A percentile compares a stretch with the other conserved stretches of the same genome.
Evolutionary conservation across 2,113 vertebrate genomes (phyloP).

Genomic region (Oryzias melastigma): DNA sequence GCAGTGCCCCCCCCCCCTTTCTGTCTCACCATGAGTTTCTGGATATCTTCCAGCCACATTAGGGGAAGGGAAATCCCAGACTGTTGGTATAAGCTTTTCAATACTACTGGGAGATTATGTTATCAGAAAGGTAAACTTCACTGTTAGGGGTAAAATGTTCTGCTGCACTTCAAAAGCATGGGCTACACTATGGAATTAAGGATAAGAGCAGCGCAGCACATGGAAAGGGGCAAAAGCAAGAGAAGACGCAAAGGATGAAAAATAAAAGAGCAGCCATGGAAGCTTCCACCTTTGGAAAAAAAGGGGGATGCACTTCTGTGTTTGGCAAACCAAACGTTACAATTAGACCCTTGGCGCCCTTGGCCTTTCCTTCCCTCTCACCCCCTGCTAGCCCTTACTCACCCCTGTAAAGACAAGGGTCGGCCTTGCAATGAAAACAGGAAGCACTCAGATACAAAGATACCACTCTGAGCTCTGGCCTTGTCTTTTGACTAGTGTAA

Average conservation of each 20-base stretch:
- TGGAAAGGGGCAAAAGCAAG: conserved; percentile 38
- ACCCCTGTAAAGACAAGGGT: conserved; percentile 85
- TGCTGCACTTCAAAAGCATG: conserved; percentile 80
- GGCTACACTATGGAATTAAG: conserved; percentile 70
- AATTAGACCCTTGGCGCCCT: conserved; percentile 84
- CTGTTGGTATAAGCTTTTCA: conserved; percentile 88
- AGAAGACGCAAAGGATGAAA: background rate
- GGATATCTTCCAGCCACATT: conserved; percentile 84
- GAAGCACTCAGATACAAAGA: conserved; percentile 91
- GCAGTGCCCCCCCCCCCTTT: conserved; percentile 38
- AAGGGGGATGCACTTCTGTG: conserved; percentile 71
- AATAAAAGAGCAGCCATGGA: conserved; percentile 7
- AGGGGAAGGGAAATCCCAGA: conserved; percentile 88
- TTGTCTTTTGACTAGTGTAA: conserved; percentile 76
- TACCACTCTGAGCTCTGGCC: conserved; percentile 75
- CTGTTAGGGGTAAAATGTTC: conserved; percentile 79
- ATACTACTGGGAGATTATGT: conserved; percentile 87
- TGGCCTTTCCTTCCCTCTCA: conserved; percentile 81
- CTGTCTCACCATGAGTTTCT: conserved; percentile 72
- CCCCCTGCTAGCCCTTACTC: conserved; percentile 78
- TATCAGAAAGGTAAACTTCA: conserved; percentile 93
- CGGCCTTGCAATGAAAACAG: conserved; percentile 89
- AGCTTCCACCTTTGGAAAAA: conserved; percentile 53
- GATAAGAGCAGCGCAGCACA: conserved; percentile 26
- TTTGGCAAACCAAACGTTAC: conserved; percentile 82